Conservation (phyloP, 2,113 vertebrate genomes). For the Thunnus maccoyii region DNA sequence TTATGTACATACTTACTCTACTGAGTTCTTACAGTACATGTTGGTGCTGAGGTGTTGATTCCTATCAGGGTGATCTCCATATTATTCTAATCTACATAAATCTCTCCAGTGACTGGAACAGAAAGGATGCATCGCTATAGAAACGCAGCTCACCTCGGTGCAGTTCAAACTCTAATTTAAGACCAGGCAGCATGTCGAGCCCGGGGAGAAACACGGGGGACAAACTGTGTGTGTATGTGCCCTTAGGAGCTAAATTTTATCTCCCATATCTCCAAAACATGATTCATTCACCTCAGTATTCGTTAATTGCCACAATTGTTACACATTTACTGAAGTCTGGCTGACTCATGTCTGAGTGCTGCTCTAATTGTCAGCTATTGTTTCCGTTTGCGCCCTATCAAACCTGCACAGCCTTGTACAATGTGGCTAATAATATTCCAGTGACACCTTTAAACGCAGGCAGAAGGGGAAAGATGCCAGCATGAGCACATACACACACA, state of each 20-base stretch:
- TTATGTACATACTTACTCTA: not conserved
- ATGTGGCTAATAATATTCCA: constrained; percentile 25
- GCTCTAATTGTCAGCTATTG: constrained; percentile 3
- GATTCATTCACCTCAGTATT: constrained; percentile 30
- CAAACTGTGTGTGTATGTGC: constrained; percentile 5
- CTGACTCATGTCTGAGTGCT: constrained; percentile 43
- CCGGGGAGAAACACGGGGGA: constrained; percentile 56
- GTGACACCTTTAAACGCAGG: not conserved
- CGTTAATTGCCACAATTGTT: constrained; percentile 20
- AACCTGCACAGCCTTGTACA: constrained; percentile 15
- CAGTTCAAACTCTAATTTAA: constrained; percentile 73
- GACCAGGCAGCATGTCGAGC: constrained; percentile 60
- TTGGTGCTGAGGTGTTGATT: constrained; percentile 13
- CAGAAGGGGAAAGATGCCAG: not conserved
- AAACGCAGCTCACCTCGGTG: constrained; percentile 75
- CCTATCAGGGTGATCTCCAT: constrained; percentile 15
- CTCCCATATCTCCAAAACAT: constrained; percentile 42
- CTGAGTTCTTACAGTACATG: not conserved
- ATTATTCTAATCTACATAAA: constrained; percentile 42
- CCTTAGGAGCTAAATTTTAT: constrained; percentile 64
- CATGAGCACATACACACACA: not conserved
- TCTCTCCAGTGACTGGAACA: constrained; percentile 39
- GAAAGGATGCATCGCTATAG: constrained; percentile 72
- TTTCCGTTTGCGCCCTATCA: not conserved
- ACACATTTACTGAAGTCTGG: constrained; percentile 8